These are phyloP conservation scores for Loxodonta africana DNA, from an alignment of 2,113 vertebrate genomes.

Conservation along the genomic window DNA sequence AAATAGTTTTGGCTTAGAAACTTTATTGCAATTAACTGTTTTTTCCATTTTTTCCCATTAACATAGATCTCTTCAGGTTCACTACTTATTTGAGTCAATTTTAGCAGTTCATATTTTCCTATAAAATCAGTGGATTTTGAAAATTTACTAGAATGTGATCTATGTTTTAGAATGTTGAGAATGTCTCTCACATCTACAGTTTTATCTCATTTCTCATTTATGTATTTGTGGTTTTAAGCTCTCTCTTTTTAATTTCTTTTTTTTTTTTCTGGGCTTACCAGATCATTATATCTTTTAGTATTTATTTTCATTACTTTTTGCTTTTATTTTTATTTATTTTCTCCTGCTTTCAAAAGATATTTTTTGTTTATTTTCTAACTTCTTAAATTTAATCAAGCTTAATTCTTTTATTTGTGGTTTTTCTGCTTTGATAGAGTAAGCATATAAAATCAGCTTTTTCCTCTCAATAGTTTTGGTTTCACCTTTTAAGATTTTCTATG, in stretches of 20 bases:
- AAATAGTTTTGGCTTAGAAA: constrained; percentile 50
- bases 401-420: constrained; percentile 43
- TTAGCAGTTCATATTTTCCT: constrained; percentile 33
- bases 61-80: neutral
- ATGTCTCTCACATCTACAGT: neutral
- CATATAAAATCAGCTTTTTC: neutral
- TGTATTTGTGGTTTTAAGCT: constrained; percentile 12
- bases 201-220: constrained; percentile 26
- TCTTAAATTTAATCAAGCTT: constrained; percentile 39
- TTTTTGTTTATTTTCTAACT: constrained; percentile 33
- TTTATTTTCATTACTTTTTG: neutral
- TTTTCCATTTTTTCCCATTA: neutral
- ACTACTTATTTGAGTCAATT: constrained; percentile 1
- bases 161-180: neutral
- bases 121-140: constrained; percentile 52
- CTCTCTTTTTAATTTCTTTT: neutral
- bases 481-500: constrained; percentile 5
- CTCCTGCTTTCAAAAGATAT: neutral
- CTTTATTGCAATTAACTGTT: neutral
- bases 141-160: neutral
- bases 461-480: neutral
- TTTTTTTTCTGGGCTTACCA: neutral
- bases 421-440: constrained; percentile 11
- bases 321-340: constrained; percentile 38
- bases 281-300: neutral